These are phyloP conservation scores for Agelaius tricolor DNA, from an alignment of 2,113 vertebrate species.

Conservation along the genomic window DNA sequence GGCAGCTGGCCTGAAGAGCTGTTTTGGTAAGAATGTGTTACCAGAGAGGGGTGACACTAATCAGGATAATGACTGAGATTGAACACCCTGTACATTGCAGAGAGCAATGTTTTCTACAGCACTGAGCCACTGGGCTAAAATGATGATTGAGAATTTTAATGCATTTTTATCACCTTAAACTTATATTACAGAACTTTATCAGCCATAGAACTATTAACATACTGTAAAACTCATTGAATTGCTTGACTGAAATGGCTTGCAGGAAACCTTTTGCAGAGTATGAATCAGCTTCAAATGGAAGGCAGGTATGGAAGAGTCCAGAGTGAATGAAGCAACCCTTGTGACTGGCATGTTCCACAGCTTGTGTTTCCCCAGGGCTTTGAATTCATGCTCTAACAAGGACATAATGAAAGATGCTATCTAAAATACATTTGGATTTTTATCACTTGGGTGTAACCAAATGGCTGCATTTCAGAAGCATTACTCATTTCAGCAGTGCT, in stretches of 20 bases:
- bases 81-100: background rate
- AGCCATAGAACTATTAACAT: background rate
- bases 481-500: constrained; percentile 35
- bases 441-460: constrained; percentile 50
- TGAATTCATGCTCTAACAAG: constrained; percentile 47
- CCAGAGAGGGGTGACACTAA: background rate
- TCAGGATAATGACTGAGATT: background rate
- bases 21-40: background rate
- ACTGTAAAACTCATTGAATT: background rate
- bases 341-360: constrained; percentile 26
- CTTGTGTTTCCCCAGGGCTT: constrained; percentile 14
- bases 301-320: constrained; percentile 9
- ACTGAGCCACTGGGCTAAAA: background rate
- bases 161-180: background rate
- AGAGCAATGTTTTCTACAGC: background rate
- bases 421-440: constrained; percentile 2
- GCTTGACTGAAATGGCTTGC: background rate
- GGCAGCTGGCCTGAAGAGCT: background rate
- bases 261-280: background rate
- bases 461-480: constrained; percentile 32
- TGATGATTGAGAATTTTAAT: background rate
- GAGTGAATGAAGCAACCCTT: constrained; percentile 24
- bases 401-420: constrained; percentile 28
- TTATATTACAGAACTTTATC: background rate
- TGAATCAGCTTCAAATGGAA: background rate